Conservation (phyloP, 2,797 vertebrate species). For the Tamandua tetradactyla region DNA sequence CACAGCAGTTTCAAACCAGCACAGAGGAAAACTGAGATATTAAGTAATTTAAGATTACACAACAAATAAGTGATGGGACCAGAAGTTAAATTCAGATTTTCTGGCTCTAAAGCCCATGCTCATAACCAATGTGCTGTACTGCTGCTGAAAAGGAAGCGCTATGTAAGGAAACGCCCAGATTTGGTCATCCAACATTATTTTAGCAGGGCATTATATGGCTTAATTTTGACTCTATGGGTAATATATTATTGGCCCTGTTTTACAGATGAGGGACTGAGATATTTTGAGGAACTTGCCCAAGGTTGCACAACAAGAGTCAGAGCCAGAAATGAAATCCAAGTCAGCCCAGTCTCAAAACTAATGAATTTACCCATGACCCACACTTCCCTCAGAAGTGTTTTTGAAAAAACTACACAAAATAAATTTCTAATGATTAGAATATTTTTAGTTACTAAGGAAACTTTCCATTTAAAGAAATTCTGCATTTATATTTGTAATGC, state of each 20-base stretch:
- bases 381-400: not conserved
- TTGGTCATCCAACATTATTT: not conserved
- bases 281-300: not conserved
- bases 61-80: not conserved
- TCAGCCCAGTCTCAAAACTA: not conserved
- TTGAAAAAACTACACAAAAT: not conserved
- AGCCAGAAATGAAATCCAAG: not conserved
- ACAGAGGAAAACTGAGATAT: not conserved
- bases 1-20: too few relatives aligned
- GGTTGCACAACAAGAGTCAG: not conserved
- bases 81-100: conserved; percentile 22
- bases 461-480: conserved; percentile 36
- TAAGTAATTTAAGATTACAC: not conserved
- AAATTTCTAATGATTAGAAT: not conserved
- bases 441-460: conserved; percentile 25
- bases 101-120: not conserved
- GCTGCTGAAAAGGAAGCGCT: not conserved
- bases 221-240: not conserved
- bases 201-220: not conserved
- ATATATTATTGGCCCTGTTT: not conserved
- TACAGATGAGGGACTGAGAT: not conserved
- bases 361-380: not conserved
- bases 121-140: not conserved
- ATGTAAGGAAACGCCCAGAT: not conserved
- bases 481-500: conserved; percentile 25